These are phyloP conservation scores for Dendrolimus punctatus DNA, from an alignment of 1,140 invertebrate genomes.

Conservation along the genomic window DNA sequence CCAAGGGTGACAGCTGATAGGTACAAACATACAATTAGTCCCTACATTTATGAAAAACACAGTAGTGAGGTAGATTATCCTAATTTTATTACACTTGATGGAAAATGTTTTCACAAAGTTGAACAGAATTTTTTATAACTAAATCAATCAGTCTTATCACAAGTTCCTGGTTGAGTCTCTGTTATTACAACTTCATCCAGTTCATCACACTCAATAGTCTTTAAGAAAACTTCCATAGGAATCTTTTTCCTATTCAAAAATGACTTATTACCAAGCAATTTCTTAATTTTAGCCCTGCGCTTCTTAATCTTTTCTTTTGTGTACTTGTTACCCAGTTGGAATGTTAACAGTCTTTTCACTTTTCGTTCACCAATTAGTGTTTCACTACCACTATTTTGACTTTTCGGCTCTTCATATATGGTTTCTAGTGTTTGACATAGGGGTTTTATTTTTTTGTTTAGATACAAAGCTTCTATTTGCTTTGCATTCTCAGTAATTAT, in stretches of 20 bases:
- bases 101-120: too few relatives aligned
- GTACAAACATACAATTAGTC: too few relatives aligned
- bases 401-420: conserved; percentile 60
- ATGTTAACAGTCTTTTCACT: conserved; percentile 63
- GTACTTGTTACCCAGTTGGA: conserved; percentile 58
- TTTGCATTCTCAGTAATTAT: conserved; percentile 45
- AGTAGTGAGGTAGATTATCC: too few relatives aligned
- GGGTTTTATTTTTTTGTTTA: conserved; percentile 57
- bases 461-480: conserved; percentile 61
- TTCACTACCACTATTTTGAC: conserved; percentile 30
- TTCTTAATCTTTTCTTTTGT: conserved; percentile 64
- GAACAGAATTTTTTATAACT: background rate
- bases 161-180: conserved; percentile 31
- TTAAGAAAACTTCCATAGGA: conserved; percentile 60
- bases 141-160: conserved; percentile 10
- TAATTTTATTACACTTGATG: too few relatives aligned
- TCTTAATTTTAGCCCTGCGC: conserved; percentile 62
- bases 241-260: conserved; percentile 64
- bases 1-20: too few relatives aligned
- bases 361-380: conserved; percentile 48
- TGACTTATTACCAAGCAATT: conserved; percentile 55
- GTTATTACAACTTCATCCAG: conserved; percentile 52
- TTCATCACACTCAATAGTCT: conserved; percentile 59
- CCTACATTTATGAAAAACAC: too few relatives aligned
- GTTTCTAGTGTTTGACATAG: conserved; percentile 59